Base-by-base conservation (phyloP, 2,888 invertebrate species). In the Chaitophorus viminalis region DNA sequence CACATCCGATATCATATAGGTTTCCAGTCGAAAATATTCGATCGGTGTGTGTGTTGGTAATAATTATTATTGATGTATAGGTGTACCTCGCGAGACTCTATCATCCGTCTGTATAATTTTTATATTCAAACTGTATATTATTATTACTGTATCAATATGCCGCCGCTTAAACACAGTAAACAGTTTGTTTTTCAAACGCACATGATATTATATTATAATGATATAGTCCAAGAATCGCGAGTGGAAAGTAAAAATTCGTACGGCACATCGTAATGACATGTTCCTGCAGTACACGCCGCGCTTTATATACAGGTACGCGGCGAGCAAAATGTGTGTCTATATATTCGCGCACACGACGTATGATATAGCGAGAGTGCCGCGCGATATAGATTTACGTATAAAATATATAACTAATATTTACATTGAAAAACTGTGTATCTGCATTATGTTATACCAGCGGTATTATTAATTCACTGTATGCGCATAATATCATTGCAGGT, bases 181-280 rank as follows among this genome's bases (percentile, higher is more conserved):
- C 82, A 46, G 25, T 25, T 31, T 3, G 33, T 70, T 70, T 82
- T 17, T 29, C 46, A 21, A 25, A 54, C 29, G 31, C 29, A 31
- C n/a, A 25, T 1, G 39, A 18, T 54, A 6, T 14, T n/a, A 60
- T 33, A n/a, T 25, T 33, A 36, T 60, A 60, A 78, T 29, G n/a
- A 68, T 68, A n/a, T 29, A 29, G 68, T 68, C 9, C 36, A 29
- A 21, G 68, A 81, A n/a, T 54, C 5, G 70, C 74, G 18, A 74
- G 33, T 82, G 72, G 72, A 82, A 82, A 82, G 82, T 82, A 82
- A 36, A 52, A 54, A 36, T 72, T 36, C 36, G n/a, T 18, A 36
- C 5, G 36, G 9, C n/a, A n/a, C n/a, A n/a, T n/a, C n/a, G n/a
- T 82, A 74, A 82, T 82, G 72, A 74, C 82, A 74, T 29, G 74